Conservation (phyloP, 2,113 vertebrate genomes). For the Pachyramphus minor region DNA sequence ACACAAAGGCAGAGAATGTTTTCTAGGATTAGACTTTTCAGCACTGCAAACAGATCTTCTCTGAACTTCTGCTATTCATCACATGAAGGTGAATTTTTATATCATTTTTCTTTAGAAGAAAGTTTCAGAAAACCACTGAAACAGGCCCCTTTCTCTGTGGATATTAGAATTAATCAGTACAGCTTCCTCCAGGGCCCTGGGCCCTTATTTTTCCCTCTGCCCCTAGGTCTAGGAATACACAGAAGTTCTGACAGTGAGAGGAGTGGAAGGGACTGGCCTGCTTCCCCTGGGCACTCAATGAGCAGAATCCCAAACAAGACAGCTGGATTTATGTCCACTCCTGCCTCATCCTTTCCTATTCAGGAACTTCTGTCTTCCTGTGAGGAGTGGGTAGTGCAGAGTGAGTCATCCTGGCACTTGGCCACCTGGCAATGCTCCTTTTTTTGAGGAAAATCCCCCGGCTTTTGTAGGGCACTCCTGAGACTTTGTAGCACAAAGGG, state of each 20-base stretch:
- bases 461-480: conserved; percentile 24
- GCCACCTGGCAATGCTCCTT: conserved; percentile 41
- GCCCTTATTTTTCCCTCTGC: background rate
- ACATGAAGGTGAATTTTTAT: background rate
- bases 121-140: background rate
- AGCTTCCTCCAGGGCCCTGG: background rate
- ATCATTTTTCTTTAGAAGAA: background rate
- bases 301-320: background rate
- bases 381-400: conserved; percentile 13
- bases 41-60: background rate
- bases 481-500: conserved; percentile 45
- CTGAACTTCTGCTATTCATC: background rate
- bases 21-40: background rate
- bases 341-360: conserved; percentile 49
- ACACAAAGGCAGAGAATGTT: background rate
- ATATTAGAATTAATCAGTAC: background rate
- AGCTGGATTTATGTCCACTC: background rate
- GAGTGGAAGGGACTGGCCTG: background rate
- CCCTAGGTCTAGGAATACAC: background rate
- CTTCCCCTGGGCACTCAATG: background rate
- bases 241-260: background rate
- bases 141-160: background rate
- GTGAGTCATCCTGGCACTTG: conserved; percentile 18
- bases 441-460: background rate
- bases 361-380: conserved; percentile 63